Evolutionary conservation across 53 echinoderm and acorn worm species (phyloP).

Genomic region (Luidia sarsii): DNA sequence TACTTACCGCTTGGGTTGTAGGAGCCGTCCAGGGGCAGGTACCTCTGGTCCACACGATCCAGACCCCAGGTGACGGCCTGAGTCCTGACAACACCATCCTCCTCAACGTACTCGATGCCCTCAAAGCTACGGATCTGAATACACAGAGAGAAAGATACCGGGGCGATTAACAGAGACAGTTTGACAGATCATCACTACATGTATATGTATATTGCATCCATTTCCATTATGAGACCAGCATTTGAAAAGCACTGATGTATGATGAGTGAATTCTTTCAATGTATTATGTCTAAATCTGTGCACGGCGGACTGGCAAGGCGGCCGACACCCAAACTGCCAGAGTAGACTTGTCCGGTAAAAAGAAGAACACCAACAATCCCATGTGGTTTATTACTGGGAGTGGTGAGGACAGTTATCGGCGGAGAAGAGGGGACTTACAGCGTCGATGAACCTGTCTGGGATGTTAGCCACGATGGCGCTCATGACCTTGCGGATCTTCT

Average conservation of each 20-base stretch:
- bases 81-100: constrained; percentile 72
- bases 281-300: too few relatives aligned
- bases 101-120: constrained; percentile 74
- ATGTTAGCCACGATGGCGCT: constrained; percentile 41
- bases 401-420: too few relatives aligned
- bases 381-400: too few relatives aligned
- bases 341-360: too few relatives aligned
- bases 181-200: too few relatives aligned
- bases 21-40: constrained; percentile 75
- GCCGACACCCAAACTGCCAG: too few relatives aligned
- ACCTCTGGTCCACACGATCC: constrained; percentile 78
- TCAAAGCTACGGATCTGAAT: constrained; percentile 66
- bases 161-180: background rate
- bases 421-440: constrained; percentile 23
- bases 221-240: background rate
- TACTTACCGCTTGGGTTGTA: constrained; percentile 72
- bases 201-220: background rate
- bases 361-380: too few relatives aligned
- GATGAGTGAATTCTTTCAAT: too few relatives aligned
- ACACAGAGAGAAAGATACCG: too few relatives aligned
- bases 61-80: constrained; percentile 79
- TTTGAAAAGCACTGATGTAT: too few relatives aligned
- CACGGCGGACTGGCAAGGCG: too few relatives aligned
- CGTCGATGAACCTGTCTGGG: constrained; percentile 39
- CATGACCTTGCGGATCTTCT: constrained; percentile 57